These are phyloP conservation scores for Acyrthosiphon pisum DNA, from an alignment of 1,140 invertebrate species.

Conservation along the genomic window DNA sequence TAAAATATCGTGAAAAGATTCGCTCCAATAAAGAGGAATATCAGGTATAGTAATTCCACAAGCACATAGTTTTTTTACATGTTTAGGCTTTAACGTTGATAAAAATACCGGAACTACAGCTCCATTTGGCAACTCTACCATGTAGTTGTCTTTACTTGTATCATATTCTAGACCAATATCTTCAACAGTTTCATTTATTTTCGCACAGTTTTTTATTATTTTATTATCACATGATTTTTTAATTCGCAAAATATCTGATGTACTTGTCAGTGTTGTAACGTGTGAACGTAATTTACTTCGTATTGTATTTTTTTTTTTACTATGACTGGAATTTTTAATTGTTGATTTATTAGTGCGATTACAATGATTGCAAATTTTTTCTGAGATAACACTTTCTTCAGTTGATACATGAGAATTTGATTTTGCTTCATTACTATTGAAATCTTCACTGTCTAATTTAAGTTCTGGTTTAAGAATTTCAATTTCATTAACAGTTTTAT, in stretches of 20 bases:
- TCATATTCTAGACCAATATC: conserved; percentile 52
- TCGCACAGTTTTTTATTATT: neutral
- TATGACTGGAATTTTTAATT: neutral
- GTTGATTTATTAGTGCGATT: neutral
- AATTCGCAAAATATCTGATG: neutral
- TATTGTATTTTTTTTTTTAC: neutral
- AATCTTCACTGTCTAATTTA: neutral
- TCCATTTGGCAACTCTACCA: conserved; percentile 41
- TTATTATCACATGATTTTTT: neutral
- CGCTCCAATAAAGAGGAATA: conserved; percentile 6
- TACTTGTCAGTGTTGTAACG: neutral
- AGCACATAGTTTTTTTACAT: conserved; percentile 33
- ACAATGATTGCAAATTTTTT: neutral
- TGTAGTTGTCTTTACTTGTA: conserved; percentile 30
- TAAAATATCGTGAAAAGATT: conserved; percentile 27
- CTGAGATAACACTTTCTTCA: neutral
- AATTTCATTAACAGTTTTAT: neutral
- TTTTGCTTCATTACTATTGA: neutral
- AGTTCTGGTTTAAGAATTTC: neutral
- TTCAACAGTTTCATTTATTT: neutral
- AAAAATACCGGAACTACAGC: conserved; percentile 33
- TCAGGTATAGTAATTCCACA: conserved; percentile 32
- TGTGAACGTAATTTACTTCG: neutral
- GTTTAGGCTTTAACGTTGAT: conserved; percentile 35
- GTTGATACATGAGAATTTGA: neutral